A percentile compares a stretch with the other conserved stretches of the same genome.
These are phyloP conservation scores for Hedya salicella DNA, from an alignment of 2,888 invertebrate genomes.

Conservation along the genomic window DNA sequence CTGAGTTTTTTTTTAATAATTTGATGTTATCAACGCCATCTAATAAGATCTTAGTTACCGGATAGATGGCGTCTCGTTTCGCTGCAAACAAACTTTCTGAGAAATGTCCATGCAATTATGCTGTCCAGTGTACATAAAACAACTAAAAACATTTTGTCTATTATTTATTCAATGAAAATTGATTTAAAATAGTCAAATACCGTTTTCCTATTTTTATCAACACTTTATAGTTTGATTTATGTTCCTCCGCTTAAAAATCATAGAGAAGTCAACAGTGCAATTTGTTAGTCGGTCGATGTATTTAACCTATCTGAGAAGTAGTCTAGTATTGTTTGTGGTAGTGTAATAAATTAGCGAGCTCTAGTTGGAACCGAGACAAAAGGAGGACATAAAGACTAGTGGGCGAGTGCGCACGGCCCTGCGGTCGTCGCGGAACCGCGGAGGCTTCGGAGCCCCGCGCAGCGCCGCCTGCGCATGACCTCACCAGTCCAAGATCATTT, in stretches of 20 bases:
- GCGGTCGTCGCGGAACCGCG: slow-evolving; percentile 29
- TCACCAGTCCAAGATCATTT: slow-evolving; percentile 36
- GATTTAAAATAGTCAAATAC: background rate
- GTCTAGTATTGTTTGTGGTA: slow-evolving; percentile 34
- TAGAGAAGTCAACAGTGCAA: slow-evolving; percentile 11
- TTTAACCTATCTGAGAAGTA: slow-evolving; percentile 23
- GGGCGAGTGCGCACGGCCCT: slow-evolving; percentile 42
- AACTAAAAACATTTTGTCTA: too few relatives aligned
- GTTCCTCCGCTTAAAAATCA: background rate
- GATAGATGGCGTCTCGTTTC: too few relatives aligned
- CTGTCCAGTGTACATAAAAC: too few relatives aligned
- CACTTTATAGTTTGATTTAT: slow-evolving; percentile 17
- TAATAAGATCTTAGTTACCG: too few relatives aligned
- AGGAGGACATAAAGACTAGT: slow-evolving; percentile 36
- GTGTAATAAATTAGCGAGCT: slow-evolving; percentile 36
- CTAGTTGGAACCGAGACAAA: slow-evolving; percentile 43
- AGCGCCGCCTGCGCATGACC: slow-evolving; percentile 37
- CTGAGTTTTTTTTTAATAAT: too few relatives aligned
- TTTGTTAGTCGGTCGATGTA: slow-evolving; percentile 14
- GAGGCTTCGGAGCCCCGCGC: slow-evolving; percentile 22
- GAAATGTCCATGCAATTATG: too few relatives aligned
- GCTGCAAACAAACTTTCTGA: too few relatives aligned
- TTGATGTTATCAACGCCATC: too few relatives aligned
- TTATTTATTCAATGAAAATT: background rate
- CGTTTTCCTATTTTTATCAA: background rate